Evolutionary conservation across 2,113 vertebrate species (phyloP).

Genomic region (Okapia johnstoni): DNA sequence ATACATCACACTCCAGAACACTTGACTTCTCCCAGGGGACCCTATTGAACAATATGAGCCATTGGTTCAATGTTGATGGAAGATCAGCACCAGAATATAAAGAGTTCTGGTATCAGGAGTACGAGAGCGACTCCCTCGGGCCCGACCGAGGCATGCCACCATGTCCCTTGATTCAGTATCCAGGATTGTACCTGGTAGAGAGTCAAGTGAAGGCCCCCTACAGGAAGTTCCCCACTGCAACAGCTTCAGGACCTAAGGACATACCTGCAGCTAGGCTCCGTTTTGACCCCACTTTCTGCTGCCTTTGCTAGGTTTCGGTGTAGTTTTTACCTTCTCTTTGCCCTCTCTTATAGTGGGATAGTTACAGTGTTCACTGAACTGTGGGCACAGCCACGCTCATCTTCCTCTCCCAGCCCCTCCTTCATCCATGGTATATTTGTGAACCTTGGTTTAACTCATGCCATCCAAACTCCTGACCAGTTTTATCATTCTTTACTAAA

Average conservation of each 20-base stretch:
- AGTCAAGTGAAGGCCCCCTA: not conserved
- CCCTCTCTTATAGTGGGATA: not conserved
- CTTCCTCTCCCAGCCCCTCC: not conserved
- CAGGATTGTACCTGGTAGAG: not conserved
- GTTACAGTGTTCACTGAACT: not conserved
- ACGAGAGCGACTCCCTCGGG: not conserved
- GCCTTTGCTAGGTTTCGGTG: not conserved
- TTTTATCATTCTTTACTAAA: conserved; percentile 17
- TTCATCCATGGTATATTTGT: not conserved
- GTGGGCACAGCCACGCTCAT: not conserved
- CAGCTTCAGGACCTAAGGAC: not conserved
- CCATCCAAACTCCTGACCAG: not conserved
- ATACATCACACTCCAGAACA: conserved; percentile 62
- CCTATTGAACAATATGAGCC: conserved; percentile 45
- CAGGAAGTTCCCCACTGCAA: not conserved
- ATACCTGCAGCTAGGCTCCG: not conserved
- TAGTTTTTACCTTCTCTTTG: not conserved
- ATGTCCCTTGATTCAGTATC: not conserved
- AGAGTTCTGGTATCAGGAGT: not conserved
- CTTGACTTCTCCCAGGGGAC: conserved; percentile 17
- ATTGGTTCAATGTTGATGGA: conserved; percentile 47
- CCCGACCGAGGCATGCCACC: not conserved
- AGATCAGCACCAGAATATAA: conserved; percentile 25
- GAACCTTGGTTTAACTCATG: not conserved
- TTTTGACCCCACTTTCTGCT: not conserved